Conservation (phyloP, 1,140 invertebrate species). For the Polyergus mexicanus region DNA sequence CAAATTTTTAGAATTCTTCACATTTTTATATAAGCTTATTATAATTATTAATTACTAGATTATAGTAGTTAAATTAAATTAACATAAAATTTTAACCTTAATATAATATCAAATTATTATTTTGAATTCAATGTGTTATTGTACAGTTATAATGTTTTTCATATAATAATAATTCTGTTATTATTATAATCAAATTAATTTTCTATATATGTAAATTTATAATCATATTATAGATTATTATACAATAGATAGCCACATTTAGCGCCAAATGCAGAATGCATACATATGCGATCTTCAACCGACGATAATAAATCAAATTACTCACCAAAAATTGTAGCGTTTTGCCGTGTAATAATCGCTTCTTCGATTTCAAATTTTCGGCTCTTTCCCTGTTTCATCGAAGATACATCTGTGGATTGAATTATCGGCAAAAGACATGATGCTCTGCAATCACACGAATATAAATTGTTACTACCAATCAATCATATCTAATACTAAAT, state of each 20-base stretch:
- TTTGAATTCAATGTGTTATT: background rate
- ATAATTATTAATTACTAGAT: conserved; percentile 1
- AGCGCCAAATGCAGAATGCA: background rate
- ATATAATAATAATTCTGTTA: background rate
- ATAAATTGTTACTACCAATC: conserved; percentile 8
- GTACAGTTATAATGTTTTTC: background rate
- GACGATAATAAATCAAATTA: conserved; percentile 14
- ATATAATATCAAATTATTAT: background rate
- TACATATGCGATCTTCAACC: background rate
- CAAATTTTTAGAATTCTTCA: background rate
- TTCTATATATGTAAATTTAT: background rate
- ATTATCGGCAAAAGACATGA: background rate
- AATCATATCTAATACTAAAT: background rate
- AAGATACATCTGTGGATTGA: background rate
- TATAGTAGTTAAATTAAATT: no score
- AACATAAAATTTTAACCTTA: background rate
- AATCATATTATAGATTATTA: background rate
- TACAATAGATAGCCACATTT: background rate
- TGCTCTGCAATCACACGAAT: background rate
- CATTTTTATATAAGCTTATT: background rate
- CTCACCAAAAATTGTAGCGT: background rate
- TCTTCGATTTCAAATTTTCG: background rate
- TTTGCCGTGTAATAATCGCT: background rate
- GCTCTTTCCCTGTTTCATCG: background rate
- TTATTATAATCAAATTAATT: background rate